Evolutionary conservation across 2,888 invertebrate species (phyloP).

Genomic region (Drosophila affinis): DNA sequence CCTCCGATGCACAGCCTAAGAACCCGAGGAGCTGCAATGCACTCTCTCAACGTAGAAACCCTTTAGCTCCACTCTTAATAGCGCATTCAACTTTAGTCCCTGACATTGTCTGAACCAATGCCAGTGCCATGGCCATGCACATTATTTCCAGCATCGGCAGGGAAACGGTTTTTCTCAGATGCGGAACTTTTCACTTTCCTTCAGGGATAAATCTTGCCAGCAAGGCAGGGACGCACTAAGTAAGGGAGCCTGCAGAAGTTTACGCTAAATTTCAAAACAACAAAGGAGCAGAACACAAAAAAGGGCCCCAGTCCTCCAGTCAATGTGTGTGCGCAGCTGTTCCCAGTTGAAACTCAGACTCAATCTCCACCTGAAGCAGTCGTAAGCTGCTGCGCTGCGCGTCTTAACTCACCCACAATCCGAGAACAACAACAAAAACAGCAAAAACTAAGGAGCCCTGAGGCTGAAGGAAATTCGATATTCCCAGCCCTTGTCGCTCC

Average conservation of each 20-base stretch:
- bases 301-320: constrained; percentile 1
- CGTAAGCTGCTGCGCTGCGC: background rate
- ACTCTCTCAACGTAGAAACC: background rate
- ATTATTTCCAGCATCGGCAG: constrained; percentile 38
- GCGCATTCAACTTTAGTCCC: constrained; percentile 24
- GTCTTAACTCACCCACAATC: constrained; percentile 13
- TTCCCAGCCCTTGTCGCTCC: constrained; percentile 20
- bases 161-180: constrained; percentile 12
- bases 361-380: constrained; percentile 23
- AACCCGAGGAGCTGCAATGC: background rate
- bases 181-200: constrained; percentile 68
- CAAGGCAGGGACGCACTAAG: constrained; percentile 6
- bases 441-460: constrained; percentile 23
- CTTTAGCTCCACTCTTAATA: constrained; percentile 5
- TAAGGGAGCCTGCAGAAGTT: constrained; percentile 31
- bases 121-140: constrained; percentile 12
- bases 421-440: constrained; percentile 2
- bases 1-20: background rate
- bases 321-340: constrained; percentile 66
- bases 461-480: constrained; percentile 56
- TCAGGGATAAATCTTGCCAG: constrained; percentile 49
- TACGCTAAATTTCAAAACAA: constrained; percentile 48
- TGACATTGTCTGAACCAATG: background rate
- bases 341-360: constrained; percentile 32
- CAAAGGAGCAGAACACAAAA: constrained; percentile 26